phyloP scores from a whole-genome alignment of 2,113 vertebrate species.

The Anolis carolinensis region DNA sequence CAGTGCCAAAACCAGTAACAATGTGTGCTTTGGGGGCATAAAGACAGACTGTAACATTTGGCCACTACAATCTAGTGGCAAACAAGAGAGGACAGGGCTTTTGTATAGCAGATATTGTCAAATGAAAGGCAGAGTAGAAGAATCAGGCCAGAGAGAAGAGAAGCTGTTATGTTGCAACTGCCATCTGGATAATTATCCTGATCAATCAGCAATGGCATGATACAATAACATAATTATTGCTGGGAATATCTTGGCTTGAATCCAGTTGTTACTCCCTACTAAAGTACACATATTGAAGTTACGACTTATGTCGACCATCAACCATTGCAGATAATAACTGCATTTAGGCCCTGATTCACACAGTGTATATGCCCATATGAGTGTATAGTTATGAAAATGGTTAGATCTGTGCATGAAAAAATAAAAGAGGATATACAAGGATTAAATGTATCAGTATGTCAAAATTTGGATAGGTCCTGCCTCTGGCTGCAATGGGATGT shows the following conservation, averaged over 20 bases:
- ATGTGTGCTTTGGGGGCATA: background rate
- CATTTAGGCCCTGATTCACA: too few relatives aligned
- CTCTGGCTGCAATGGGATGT: background rate
- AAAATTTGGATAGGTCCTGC: background rate
- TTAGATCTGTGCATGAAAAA: background rate
- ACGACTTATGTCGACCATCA: too few relatives aligned
- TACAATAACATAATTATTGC: background rate
- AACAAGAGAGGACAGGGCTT: background rate
- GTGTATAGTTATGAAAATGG: too few relatives aligned
- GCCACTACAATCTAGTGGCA: background rate
- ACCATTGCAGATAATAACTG: too few relatives aligned
- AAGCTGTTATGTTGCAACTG: background rate
- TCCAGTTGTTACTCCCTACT: too few relatives aligned
- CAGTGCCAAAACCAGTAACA: background rate
- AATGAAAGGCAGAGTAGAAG: background rate
- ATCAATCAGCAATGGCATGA: background rate
- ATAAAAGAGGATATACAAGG: background rate
- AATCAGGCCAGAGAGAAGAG: background rate
- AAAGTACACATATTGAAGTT: too few relatives aligned
- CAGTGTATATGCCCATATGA: too few relatives aligned
- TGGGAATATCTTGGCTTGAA: background rate
- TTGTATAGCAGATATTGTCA: background rate
- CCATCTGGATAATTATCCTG: background rate
- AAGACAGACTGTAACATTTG: background rate
- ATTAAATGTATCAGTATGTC: background rate